Conservation (phyloP, 2,113 vertebrate genomes). For the Phainopepla nitens region DNA sequence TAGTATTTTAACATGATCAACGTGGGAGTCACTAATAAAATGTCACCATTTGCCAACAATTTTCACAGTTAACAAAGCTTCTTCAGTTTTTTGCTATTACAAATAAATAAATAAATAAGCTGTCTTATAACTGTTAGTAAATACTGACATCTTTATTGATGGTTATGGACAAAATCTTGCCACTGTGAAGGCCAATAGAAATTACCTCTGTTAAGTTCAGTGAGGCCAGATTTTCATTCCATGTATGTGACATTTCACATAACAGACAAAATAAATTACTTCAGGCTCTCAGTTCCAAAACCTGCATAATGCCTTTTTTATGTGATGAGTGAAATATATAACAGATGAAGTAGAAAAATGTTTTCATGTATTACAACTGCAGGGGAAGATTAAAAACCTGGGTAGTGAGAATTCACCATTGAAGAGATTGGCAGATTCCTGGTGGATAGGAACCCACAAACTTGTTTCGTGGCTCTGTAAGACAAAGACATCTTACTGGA, state of each 20-base stretch:
- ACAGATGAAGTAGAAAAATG: neutral
- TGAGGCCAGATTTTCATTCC: neutral
- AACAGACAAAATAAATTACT: neutral
- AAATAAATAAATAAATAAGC: neutral
- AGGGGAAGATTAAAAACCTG: neutral
- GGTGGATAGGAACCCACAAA: neutral
- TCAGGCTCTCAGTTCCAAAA: neutral
- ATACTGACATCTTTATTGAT: neutral
- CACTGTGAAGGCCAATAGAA: neutral
- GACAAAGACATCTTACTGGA: neutral
- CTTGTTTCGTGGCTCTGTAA: neutral
- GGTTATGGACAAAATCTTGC: neutral
- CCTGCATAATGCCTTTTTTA: neutral
- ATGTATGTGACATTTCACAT: neutral
- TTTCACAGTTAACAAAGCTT: neutral
- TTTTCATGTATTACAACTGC: neutral
- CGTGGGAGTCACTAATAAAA: neutral
- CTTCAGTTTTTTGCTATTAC: neutral
- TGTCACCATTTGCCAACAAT: neutral
- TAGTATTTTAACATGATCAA: neutral
- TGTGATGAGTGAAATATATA: neutral
- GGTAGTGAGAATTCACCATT: neutral
- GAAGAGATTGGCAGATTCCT: neutral
- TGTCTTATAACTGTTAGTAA: neutral
- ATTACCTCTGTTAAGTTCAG: neutral